Evolutionary conservation across 2,888 invertebrate genomes (phyloP).

Genomic region (Orchestes rusci): DNA sequence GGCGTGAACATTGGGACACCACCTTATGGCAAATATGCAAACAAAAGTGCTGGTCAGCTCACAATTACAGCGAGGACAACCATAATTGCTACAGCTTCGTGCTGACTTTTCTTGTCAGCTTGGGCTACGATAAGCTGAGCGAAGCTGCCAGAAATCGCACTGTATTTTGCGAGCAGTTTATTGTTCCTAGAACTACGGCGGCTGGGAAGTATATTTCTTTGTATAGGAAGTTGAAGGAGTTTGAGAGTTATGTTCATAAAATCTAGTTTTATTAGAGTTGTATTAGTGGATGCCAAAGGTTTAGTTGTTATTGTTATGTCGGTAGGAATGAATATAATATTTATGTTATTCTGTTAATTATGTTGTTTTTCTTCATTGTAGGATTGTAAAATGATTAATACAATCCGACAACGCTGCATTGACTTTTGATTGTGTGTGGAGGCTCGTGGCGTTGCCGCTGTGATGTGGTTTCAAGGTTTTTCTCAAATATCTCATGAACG

Average conservation of each 20-base stretch:
- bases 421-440: no score
- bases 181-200: conserved; percentile 72
- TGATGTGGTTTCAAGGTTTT: no score
- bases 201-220: conserved; percentile 81
- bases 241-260: conserved; percentile 48
- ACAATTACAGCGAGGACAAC: conserved; percentile 65
- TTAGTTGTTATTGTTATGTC: no score
- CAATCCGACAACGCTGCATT: no score
- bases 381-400: no score
- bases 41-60: conserved; percentile 57
- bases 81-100: conserved; percentile 87
- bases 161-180: conserved; percentile 71
- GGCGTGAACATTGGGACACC: conserved; percentile 65
- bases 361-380: no score
- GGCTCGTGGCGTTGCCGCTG: no score
- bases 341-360: no score
- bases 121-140: conserved; percentile 65
- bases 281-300: no score
- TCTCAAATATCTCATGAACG: no score
- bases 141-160: conserved; percentile 60
- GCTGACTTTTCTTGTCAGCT: conserved; percentile 64
- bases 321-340: no score
- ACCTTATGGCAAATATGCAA: conserved; percentile 56
- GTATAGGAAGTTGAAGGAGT: conserved; percentile 61
- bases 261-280: no score